phyloP scores from a whole-genome alignment of 1,140 invertebrate species.

The Dysdera silvatica region DNA sequence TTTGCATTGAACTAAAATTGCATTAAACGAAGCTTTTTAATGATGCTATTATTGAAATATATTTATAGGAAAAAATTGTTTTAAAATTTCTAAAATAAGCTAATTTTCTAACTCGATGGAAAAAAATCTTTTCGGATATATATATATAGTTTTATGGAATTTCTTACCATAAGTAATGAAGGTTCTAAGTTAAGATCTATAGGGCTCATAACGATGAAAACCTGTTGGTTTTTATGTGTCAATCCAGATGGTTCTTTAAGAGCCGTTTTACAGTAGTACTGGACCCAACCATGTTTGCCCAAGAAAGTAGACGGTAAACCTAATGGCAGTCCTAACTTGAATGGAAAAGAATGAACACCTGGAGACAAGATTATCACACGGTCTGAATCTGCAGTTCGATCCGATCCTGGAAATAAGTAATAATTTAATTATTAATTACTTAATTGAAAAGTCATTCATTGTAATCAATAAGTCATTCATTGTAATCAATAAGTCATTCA shows the following conservation, averaged over 20 bases:
- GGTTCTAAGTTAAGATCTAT: slow-evolving; percentile 89
- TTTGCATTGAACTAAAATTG: too few species aligned
- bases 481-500: too few species aligned
- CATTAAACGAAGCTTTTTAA: too few species aligned
- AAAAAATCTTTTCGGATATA: too few species aligned
- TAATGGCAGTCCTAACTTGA: slow-evolving; percentile 80
- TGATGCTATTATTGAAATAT: too few species aligned
- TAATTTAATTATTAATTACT: too few species aligned
- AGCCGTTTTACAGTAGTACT: slow-evolving; percentile 88
- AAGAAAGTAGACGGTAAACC: slow-evolving; percentile 87
- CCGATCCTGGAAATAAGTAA: slow-evolving; percentile 1
- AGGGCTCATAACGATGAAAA: slow-evolving; percentile 93
- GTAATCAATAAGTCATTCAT: too few species aligned
- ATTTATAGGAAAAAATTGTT: too few species aligned
- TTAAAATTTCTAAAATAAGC: too few species aligned
- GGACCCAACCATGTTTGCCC: slow-evolving; percentile 90
- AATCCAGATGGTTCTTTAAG: slow-evolving; percentile 78
- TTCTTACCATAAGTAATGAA: slow-evolving; percentile 71
- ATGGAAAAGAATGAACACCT: slow-evolving; percentile 90
- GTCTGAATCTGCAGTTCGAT: slow-evolving; percentile 18
- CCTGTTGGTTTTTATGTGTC: slow-evolving; percentile 90
- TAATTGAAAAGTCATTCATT: too few species aligned
- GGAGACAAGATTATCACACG: slow-evolving; percentile 61
- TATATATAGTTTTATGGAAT: not conserved
- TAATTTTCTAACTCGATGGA: too few species aligned